Base-by-base conservation (phyloP, 1,140 invertebrate species). In the Venturia canescens region DNA sequence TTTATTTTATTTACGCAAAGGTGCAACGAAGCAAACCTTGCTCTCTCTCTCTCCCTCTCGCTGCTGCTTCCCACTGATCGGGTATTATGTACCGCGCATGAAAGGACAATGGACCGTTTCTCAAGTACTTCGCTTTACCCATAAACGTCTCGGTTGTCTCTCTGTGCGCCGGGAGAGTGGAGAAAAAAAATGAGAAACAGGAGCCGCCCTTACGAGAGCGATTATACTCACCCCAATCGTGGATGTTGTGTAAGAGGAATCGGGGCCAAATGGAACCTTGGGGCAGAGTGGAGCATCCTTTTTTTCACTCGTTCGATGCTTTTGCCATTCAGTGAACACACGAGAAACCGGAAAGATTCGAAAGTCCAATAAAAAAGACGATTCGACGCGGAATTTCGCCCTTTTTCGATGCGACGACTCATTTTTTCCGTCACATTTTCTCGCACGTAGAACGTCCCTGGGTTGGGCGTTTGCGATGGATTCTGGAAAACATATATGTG, bases 81-180 rank as follows among this genome's bases (percentile, higher is more conserved):
- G 44, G 71, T 74, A 53, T 74, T 53, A 53, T 74, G 53, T 74
- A 74, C 48, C 44, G 44, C 71, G 71, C 70, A 21, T 29, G 71
- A 74, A 48, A 74, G 71, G 71, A 74, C 71, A 74, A 74, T 74
- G 71, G 71, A 74, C 71, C 71, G 71, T 74, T 74, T 74, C 71
- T 74, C 71, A 74, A 53, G 71, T 53, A 71, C 71, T 74, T 69
- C n/a, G n/a, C 71, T 74, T 53, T 53, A 48, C 7, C 71, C 71
- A 74, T 74, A 74, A 74, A 74, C 26, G 71, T 74, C 71, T 44
- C 48, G 66, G 15, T 74, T 31, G 71, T 74, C 71, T 26, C 44
- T 50, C n/a, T n/a, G n/a, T n/a, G n/a, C n/a, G 71, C 71, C 71
- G 29, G n/a, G n/a, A 69, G 29, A 69, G 66, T 69, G 13, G 27